These are phyloP conservation scores for Oeneis ivallda DNA, from an alignment of 2,888 invertebrate genomes.

Conservation along the genomic window DNA sequence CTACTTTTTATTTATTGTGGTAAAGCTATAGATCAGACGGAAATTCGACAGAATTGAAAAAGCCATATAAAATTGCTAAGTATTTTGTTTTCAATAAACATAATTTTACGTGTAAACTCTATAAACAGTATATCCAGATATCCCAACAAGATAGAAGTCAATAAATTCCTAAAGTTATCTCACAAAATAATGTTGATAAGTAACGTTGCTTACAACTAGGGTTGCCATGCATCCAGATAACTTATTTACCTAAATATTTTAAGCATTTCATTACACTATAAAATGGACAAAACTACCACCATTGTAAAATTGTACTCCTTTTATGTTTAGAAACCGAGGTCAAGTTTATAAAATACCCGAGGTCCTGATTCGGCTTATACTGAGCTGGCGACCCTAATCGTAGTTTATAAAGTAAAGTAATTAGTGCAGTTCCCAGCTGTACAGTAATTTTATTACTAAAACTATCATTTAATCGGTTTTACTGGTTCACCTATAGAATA, in stretches of 20 bases:
- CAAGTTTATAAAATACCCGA: neutral
- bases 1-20: slow-evolving; percentile 27
- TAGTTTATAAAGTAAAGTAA: slow-evolving; percentile 21
- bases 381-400: slow-evolving; percentile 3
- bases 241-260: slow-evolving; percentile 1
- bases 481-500: slow-evolving; percentile 45
- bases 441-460: slow-evolving; percentile 39
- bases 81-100: slow-evolving; percentile 1
- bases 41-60: slow-evolving; percentile 36
- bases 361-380: slow-evolving; percentile 5
- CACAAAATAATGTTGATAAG: slow-evolving; percentile 23
- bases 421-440: slow-evolving; percentile 38
- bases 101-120: slow-evolving; percentile 12
- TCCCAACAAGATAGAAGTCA: slow-evolving; percentile 13
- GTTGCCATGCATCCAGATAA: slow-evolving; percentile 3
- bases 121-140: slow-evolving; percentile 4
- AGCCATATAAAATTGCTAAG: slow-evolving; percentile 35
- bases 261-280: slow-evolving; percentile 5
- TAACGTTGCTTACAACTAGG: slow-evolving; percentile 23
- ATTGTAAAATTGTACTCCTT: slow-evolving; percentile 14
- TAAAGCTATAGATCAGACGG: slow-evolving; percentile 42
- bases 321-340: neutral
- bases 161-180: slow-evolving; percentile 11
- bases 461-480: slow-evolving; percentile 29
- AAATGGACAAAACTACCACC: slow-evolving; percentile 11